These are phyloP conservation scores for Heloderma charlesbogerti DNA, from an alignment of 2,113 vertebrate genomes.

Conservation along the genomic window DNA sequence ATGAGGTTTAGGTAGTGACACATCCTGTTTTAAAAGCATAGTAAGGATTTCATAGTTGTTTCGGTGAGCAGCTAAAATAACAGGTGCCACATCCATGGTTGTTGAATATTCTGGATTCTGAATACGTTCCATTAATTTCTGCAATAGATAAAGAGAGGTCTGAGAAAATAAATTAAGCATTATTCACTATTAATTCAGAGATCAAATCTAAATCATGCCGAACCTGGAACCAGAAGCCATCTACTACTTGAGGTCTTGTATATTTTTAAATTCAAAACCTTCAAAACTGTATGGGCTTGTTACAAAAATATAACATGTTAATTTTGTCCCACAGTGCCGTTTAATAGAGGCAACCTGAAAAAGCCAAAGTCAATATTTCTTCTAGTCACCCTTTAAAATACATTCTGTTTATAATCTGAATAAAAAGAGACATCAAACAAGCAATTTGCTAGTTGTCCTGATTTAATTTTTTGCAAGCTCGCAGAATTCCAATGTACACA, in stretches of 20 bases:
- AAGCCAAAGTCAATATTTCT: background rate
- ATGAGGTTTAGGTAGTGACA: slow-evolving; percentile 95
- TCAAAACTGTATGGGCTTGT: background rate
- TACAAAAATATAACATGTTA: background rate
- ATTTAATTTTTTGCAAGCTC: background rate
- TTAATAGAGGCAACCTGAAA: background rate
- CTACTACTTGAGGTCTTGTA: background rate
- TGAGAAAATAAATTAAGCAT: slow-evolving; percentile 53
- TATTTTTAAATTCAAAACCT: background rate
- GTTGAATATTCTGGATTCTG: slow-evolving; percentile 99
- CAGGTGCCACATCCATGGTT: slow-evolving; percentile 98
- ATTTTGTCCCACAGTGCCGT: background rate
- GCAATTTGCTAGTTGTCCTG: background rate
- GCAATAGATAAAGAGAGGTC: slow-evolving; percentile 58
- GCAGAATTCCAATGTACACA: background rate
- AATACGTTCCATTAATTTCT: slow-evolving; percentile 99
- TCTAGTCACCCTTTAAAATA: background rate
- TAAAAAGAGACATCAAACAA: background rate
- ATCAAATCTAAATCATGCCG: slow-evolving; percentile 40
- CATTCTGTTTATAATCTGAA: background rate
- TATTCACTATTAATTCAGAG: slow-evolving; percentile 35
- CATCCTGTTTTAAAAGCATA: slow-evolving; percentile 97
- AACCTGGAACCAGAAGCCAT: background rate
- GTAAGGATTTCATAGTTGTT: slow-evolving; percentile 99
- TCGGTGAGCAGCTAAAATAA: slow-evolving; percentile 97